Evolutionary conservation across 2,888 invertebrate genomes (phyloP), one percentile per base, ranked within the genome.

Genomic region (Quadriops clusia): DNA sequence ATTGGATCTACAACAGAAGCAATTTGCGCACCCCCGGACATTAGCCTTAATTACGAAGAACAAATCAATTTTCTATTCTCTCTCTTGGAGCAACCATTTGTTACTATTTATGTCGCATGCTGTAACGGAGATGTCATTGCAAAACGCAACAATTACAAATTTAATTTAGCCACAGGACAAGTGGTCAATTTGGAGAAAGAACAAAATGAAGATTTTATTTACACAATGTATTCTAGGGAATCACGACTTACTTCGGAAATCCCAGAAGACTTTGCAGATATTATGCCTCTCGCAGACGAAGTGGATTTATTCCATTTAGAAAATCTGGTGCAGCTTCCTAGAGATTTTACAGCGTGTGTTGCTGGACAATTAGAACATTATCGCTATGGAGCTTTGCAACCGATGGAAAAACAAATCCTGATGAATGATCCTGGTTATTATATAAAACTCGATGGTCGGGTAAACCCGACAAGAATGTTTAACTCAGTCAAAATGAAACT

Each of bases 361-460:
- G 44, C 53, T 16, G 46, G 58, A 4, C 68, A 72, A 44, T 49
- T 72, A 28, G 66, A 70, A 43, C 58, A 63, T 38, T 74, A 66
- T 36, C 63, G 61, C 44, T 46, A 53, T 8, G 48, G 58, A 28
- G 57, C 67, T 3, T 47, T 61, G 17, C 57, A 65, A 5, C 54
- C 52, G 33, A 56, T 76, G 20, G 65, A 74, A 44, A 60, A 61
- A 20, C 60, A 65, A 49, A 47, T 74, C 18, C 50, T 68, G 30
- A 54, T 62, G 11, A 69, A 65, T 47, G 58, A 72, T 45, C 67
- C 71, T 1, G 65, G 70, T 42, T 55, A 58, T 46, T 58, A 72
- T 21, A 58, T 77, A 15, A 69, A 68, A 54, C 46, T 77, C 24
- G 74, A 77, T 51, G 74, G 69, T 2, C 59, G 74, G 17, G 54